Conservation (phyloP, 2,113 vertebrate species). For the Aldabrachelys gigantea region DNA sequence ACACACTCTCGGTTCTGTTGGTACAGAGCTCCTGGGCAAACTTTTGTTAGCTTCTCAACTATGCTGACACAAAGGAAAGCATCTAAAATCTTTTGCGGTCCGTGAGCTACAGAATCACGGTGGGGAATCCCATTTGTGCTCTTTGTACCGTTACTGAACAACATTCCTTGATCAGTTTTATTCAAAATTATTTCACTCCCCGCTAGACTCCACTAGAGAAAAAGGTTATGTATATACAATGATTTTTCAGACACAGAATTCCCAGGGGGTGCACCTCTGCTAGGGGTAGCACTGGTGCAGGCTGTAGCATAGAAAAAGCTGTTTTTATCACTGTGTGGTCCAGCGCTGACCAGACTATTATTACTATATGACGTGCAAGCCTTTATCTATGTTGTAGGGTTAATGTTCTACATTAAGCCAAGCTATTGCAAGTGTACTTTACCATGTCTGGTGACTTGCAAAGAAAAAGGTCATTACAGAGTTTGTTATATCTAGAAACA, state of each 20-base stretch:
- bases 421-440: not conserved
- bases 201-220: not conserved
- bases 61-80: not conserved
- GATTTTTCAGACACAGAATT: not conserved
- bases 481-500: not conserved
- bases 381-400: not conserved
- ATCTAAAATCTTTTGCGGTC: not conserved
- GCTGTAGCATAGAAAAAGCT: not conserved
- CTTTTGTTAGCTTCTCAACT: not conserved
- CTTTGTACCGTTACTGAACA: not conserved
- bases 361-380: not conserved
- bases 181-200: not conserved
- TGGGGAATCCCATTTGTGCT: not conserved
- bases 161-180: fast-evolving
- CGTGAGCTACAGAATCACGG: not conserved
- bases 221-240: not conserved
- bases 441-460: not conserved
- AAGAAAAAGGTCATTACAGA: not conserved
- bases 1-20: fast-evolving
- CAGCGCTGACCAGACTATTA: not conserved
- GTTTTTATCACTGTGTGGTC: not conserved
- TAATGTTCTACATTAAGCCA: not conserved
- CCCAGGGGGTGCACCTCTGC: not conserved
- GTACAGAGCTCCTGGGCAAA: not conserved
- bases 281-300: fast-evolving